These are phyloP conservation scores for Chaetogeoica ovagalla DNA, from an alignment of 2,888 invertebrate species.

Conservation along the genomic window DNA sequence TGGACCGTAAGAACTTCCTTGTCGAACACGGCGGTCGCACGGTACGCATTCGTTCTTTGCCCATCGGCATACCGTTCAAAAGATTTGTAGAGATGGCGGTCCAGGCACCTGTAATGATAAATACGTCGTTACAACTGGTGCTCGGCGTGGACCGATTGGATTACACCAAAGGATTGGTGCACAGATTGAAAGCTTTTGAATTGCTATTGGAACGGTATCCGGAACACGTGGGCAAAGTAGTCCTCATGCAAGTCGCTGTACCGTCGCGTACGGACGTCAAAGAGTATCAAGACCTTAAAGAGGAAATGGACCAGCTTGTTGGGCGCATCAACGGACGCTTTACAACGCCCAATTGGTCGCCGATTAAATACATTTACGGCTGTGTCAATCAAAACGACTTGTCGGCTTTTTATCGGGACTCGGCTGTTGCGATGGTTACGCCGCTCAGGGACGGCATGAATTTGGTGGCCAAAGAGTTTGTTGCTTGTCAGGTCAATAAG, in stretches of 20 bases:
- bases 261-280: slow-evolving; percentile 61
- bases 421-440: slow-evolving; percentile 60
- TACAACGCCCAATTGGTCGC: slow-evolving; percentile 61
- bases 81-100: slow-evolving; percentile 59
- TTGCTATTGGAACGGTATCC: slow-evolving; percentile 59
- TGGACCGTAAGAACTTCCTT: slow-evolving; percentile 59
- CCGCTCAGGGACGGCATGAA: slow-evolving; percentile 61
- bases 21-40: slow-evolving; percentile 60
- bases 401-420: slow-evolving; percentile 60
- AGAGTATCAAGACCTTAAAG: slow-evolving; percentile 61
- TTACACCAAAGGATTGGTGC: slow-evolving; percentile 61
- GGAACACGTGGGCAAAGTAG: slow-evolving; percentile 59
- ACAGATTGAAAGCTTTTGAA: slow-evolving; percentile 60
- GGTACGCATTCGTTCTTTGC: slow-evolving; percentile 60
- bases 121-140: slow-evolving; percentile 43
- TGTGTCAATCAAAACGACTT: slow-evolving; percentile 60
- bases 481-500: slow-evolving; percentile 69
- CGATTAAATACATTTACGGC: slow-evolving; percentile 61
- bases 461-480: slow-evolving; percentile 61
- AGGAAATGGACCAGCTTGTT: slow-evolving; percentile 60
- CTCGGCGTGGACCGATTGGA: slow-evolving; percentile 61
- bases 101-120: slow-evolving; percentile 59
- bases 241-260: slow-evolving; percentile 60
- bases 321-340: slow-evolving; percentile 61
- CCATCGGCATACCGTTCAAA: slow-evolving; percentile 61